These are phyloP conservation scores for Anthoscopus minutus DNA, from an alignment of 2,113 vertebrate genomes.

Conservation along the genomic window DNA sequence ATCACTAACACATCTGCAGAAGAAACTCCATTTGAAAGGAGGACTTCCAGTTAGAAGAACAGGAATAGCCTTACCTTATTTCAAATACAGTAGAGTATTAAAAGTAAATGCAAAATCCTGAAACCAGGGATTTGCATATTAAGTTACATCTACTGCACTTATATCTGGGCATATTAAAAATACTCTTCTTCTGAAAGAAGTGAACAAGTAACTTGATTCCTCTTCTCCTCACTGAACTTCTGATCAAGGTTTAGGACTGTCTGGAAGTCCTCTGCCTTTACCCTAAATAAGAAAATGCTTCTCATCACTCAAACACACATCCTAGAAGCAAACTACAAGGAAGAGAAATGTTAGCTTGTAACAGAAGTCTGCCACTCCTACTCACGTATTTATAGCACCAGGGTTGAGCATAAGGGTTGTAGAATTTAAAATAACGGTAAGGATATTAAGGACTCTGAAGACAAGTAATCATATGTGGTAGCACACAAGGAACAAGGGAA, in stretches of 20 bases:
- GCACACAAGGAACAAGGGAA: background rate
- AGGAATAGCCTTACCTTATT: background rate
- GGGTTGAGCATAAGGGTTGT: background rate
- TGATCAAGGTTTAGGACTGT: background rate
- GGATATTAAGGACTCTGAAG: constrained; percentile 13
- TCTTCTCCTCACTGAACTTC: background rate
- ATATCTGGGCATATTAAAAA: background rate
- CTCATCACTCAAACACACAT: background rate
- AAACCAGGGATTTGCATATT: background rate
- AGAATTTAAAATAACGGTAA: background rate
- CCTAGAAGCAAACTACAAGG: constrained; percentile 1
- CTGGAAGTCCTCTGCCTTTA: background rate
- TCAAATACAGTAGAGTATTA: background rate
- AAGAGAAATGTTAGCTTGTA: background rate
- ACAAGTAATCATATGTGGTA: background rate
- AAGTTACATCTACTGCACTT: background rate
- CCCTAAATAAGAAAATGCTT: background rate
- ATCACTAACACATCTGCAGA: background rate
- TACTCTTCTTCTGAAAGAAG: background rate
- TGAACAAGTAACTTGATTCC: background rate
- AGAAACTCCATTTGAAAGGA: background rate
- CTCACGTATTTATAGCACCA: constrained; percentile 35
- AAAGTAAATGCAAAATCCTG: background rate
- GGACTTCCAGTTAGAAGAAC: background rate
- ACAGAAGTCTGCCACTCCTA: constrained; percentile 49